Conservation (phyloP, 1,140 invertebrate genomes). For the Leptinotarsa undecemlineata region DNA sequence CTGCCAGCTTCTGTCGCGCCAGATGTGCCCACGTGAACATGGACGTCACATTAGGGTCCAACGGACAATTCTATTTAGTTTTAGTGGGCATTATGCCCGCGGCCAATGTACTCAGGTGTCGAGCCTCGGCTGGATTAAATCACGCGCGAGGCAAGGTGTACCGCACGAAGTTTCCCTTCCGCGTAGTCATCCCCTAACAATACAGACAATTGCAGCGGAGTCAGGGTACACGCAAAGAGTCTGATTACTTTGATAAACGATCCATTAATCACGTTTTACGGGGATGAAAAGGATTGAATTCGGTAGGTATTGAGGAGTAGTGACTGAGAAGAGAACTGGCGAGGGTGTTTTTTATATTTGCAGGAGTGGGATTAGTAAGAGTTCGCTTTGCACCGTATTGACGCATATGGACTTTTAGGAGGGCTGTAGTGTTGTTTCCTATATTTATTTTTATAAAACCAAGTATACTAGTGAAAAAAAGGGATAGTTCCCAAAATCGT, state of each 20-base stretch:
- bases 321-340: slow-evolving; percentile 23
- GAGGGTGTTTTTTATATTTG: slow-evolving; percentile 7
- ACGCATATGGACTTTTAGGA: too few relatives aligned
- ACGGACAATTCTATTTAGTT: slow-evolving; percentile 53
- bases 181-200: slow-evolving; percentile 18
- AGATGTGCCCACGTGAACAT: slow-evolving; percentile 49
- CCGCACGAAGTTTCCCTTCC: slow-evolving; percentile 9
- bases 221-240: slow-evolving; percentile 34
- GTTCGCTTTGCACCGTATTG: not conserved
- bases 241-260: slow-evolving; percentile 53
- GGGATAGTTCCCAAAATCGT: too few relatives aligned
- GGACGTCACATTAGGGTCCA: slow-evolving; percentile 37
- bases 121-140: slow-evolving; percentile 53
- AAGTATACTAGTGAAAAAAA: too few relatives aligned
- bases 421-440: too few relatives aligned
- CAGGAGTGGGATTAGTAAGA: not conserved
- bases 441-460: too few relatives aligned
- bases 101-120: slow-evolving; percentile 55
- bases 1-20: slow-evolving; percentile 33
- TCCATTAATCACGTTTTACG: slow-evolving; percentile 46
- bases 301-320: slow-evolving; percentile 18
- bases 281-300: slow-evolving; percentile 25
- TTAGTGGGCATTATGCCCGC: slow-evolving; percentile 50
- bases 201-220: slow-evolving; percentile 25
- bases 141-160: slow-evolving; percentile 47